Conservation (phyloP, 2,113 vertebrate genomes). For the Fregetta grallaria region DNA sequence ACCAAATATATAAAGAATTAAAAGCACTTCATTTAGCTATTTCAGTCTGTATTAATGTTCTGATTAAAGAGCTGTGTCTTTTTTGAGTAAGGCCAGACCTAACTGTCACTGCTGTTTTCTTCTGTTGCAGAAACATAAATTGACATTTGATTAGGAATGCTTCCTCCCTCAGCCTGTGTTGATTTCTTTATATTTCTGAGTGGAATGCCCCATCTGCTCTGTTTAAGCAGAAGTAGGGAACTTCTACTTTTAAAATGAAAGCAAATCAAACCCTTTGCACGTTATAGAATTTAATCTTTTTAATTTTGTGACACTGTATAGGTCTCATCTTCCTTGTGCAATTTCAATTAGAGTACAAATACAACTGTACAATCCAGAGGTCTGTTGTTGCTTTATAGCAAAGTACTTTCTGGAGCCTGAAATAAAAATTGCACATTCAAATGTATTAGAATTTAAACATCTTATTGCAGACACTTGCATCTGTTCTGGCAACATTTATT, state of each 20-base stretch:
- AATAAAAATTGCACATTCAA: not conserved
- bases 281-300: not conserved
- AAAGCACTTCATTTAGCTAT: not conserved
- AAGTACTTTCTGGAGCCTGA: not conserved
- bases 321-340: not conserved
- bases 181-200: not conserved
- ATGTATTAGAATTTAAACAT: not conserved
- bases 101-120: not conserved
- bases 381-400: not conserved
- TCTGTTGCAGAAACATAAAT: not conserved
- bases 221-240: not conserved
- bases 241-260: not conserved
- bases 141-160: not conserved
- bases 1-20: not conserved
- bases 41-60: not conserved
- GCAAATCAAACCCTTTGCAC: not conserved
- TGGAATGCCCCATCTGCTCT: not conserved
- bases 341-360: not conserved
- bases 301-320: rapidly evolving
- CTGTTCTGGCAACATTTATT: not conserved
- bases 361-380: not conserved
- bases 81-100: not conserved
- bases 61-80: not conserved
- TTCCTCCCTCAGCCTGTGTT: not conserved
- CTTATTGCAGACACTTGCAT: not conserved